A percentile compares a stretch with the other conserved stretches of the same genome.
Conservation (phyloP, 2,888 invertebrate species). For the Nipponacmea schrenckii region DNA sequence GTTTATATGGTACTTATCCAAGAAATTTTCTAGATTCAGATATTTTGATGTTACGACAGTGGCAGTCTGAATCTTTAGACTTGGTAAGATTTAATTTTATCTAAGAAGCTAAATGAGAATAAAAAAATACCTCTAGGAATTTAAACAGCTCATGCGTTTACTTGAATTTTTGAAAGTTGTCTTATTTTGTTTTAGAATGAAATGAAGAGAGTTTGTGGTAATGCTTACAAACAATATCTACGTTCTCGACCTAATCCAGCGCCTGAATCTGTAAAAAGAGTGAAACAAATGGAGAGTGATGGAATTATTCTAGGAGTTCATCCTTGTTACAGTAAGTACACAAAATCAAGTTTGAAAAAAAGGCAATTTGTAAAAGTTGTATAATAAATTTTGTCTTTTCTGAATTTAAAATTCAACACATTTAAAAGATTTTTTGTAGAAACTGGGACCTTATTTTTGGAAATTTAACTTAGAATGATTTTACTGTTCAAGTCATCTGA, state of each 20-base stretch:
- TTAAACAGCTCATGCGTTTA: not conserved
- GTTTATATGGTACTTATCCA: conserved; percentile 83
- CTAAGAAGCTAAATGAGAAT: conserved; percentile 19
- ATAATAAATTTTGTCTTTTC: no score
- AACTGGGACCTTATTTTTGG: no score
- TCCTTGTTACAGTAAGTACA: conserved; percentile 72
- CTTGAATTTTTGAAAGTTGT: not conserved
- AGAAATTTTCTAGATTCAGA: conserved; percentile 85
- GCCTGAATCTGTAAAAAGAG: conserved; percentile 85
- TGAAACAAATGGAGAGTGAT: conserved; percentile 73
- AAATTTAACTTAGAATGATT: no score
- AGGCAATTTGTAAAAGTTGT: no score
- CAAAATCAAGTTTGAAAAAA: conserved; percentile 46
- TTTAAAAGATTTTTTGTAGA: no score
- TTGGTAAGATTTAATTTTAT: conserved; percentile 43
- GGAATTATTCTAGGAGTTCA: conserved; percentile 73
- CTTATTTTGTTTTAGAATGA: conserved; percentile 6
- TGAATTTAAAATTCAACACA: no score
- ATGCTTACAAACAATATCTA: conserved; percentile 91
- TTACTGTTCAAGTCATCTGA: no score
- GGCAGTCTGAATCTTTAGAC: conserved; percentile 76
- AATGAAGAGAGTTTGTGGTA: conserved; percentile 77
- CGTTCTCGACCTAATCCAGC: conserved; percentile 89
- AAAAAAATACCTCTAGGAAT: not conserved
- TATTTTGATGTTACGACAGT: conserved; percentile 78